Percentiles rank a stretch among this genome's conserved stretches.
phyloP scores from a whole-genome alignment of 2,113 vertebrate genomes.

The Cololabis saira region DNA sequence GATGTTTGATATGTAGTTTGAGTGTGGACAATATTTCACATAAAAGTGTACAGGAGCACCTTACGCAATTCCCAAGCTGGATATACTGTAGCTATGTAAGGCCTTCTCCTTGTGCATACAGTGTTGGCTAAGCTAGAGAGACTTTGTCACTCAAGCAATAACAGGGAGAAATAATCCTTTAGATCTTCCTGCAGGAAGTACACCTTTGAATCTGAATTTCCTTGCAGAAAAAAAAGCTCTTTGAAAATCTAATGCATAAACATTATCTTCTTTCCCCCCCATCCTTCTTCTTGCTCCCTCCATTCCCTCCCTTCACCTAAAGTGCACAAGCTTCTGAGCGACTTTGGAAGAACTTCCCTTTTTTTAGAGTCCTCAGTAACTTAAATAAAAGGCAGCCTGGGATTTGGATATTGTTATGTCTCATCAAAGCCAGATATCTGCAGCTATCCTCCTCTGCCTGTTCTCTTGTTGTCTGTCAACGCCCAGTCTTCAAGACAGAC shows the following conservation, averaged over 20 bases:
- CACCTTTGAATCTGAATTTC: slow-evolving; percentile 87
- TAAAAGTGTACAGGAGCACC: slow-evolving; percentile 60
- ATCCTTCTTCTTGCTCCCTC: slow-evolving; percentile 64
- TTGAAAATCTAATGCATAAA: slow-evolving; percentile 89
- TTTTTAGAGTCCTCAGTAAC: slow-evolving; percentile 82
- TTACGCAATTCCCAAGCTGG: slow-evolving; percentile 45
- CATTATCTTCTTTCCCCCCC: slow-evolving; percentile 77
- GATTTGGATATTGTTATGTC: slow-evolving; percentile 86
- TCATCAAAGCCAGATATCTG: slow-evolving; percentile 83
- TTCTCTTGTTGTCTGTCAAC: slow-evolving; percentile 80
- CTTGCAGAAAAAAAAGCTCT: slow-evolving; percentile 81
- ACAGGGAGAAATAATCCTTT: slow-evolving; percentile 81
- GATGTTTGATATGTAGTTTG: slow-evolving; percentile 69
- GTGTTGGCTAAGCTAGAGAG: slow-evolving; percentile 81
- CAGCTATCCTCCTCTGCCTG: slow-evolving; percentile 73
- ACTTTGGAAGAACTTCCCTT: slow-evolving; percentile 84
- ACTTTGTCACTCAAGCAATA: slow-evolving; percentile 85
- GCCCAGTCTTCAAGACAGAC: slow-evolving; percentile 77
- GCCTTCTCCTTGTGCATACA: slow-evolving; percentile 71
- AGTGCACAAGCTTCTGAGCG: slow-evolving; percentile 81
- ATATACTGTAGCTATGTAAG: slow-evolving; percentile 66
- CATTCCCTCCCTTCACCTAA: slow-evolving; percentile 80
- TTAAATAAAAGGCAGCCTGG: slow-evolving; percentile 84
- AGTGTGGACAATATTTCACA: slow-evolving; percentile 67
- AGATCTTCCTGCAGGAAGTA: slow-evolving; percentile 84